Evolutionary conservation across 2,797 vertebrate genomes (phyloP), one percentile per base, ranked within the genome.

Genomic region (Periophthalmus magnuspinnatus): DNA sequence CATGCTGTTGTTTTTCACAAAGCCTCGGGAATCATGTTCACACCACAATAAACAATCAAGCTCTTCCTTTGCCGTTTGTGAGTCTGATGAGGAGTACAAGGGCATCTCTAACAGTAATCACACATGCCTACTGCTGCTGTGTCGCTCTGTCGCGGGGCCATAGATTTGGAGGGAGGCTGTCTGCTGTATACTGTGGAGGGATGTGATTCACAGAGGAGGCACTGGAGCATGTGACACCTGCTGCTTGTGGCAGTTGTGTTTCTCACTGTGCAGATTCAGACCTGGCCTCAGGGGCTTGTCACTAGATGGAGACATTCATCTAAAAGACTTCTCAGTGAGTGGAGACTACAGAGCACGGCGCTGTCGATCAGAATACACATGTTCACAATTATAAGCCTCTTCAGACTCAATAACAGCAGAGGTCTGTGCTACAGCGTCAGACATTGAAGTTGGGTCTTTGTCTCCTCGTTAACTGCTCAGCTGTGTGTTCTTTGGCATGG

Each of bases 251-350:
- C 68, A 65, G 67, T 68, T 17, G 17, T 19, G 72, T 83, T 73
- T 76, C 57, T 72, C 64, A 74, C 50, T 62, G 21, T 67, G 55
- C 38, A 19, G 14, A 48, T 70, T 74, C 72, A 34, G 72, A 77
- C 38, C 64, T 78, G 78, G 79, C 87, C 86, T 80, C 74, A 63
- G 85, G 77, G 72, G 84, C 58, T 79, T 86, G 86, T 90, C 90
- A 89, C 88, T 90, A 91, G 82, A 90, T 90, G 87, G 90, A 92
- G 85, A 91, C 73, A 82, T 84, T 79, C 72, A 85, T 89, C 79
- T 79, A 74, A 81, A 71, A 85, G 70, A 78, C 65, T 82, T 67
- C 82, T 90, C 64, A 71, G 48, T 10, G 81, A 63, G 73, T 69
- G 48, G 66, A 24, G 55, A 48, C 11, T 54, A n/a, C 57, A 66